phyloP scores from a whole-genome alignment of 2,888 invertebrate genomes.

The Rosalia funebris region DNA sequence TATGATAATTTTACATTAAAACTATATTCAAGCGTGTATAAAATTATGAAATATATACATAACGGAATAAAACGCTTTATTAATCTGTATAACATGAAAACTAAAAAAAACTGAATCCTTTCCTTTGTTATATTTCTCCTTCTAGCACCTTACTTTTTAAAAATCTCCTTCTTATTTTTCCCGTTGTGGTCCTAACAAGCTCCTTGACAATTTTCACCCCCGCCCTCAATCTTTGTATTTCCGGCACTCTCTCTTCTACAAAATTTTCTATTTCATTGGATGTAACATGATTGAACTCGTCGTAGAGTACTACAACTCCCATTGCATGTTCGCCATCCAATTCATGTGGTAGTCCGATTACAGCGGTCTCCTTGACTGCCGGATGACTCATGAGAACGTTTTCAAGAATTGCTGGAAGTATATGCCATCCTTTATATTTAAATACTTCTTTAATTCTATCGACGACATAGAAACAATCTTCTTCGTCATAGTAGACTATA shows the following conservation, averaged over 20 bases:
- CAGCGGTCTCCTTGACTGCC: slow-evolving; percentile 45
- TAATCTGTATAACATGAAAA: too few relatives aligned
- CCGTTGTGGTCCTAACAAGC: slow-evolving; percentile 30
- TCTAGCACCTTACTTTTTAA: background rate
- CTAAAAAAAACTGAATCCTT: too few relatives aligned
- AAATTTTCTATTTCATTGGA: slow-evolving; percentile 60
- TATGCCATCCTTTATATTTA: slow-evolving; percentile 65
- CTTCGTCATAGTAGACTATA: slow-evolving; percentile 64
- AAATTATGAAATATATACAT: too few relatives aligned
- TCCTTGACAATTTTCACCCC: slow-evolving; percentile 35
- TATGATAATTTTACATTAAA: too few relatives aligned
- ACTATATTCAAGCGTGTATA: too few relatives aligned
- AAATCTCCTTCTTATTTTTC: background rate
- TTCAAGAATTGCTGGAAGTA: slow-evolving; percentile 55
- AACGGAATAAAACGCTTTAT: too few relatives aligned
- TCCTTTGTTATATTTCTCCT: background rate
- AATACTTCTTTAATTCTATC: slow-evolving; percentile 66
- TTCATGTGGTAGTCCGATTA: slow-evolving; percentile 72
- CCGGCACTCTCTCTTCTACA: slow-evolving; percentile 29
- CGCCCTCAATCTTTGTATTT: slow-evolving; percentile 32
- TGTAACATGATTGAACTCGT: slow-evolving; percentile 49
- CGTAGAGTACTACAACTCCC: slow-evolving; percentile 33
- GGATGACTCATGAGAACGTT: slow-evolving; percentile 48
- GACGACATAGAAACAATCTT: slow-evolving; percentile 63
- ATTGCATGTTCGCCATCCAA: slow-evolving; percentile 75